Evolutionary conservation across 2,888 invertebrate genomes (phyloP).

Genomic region (Pseudeuparius sepicola): DNA sequence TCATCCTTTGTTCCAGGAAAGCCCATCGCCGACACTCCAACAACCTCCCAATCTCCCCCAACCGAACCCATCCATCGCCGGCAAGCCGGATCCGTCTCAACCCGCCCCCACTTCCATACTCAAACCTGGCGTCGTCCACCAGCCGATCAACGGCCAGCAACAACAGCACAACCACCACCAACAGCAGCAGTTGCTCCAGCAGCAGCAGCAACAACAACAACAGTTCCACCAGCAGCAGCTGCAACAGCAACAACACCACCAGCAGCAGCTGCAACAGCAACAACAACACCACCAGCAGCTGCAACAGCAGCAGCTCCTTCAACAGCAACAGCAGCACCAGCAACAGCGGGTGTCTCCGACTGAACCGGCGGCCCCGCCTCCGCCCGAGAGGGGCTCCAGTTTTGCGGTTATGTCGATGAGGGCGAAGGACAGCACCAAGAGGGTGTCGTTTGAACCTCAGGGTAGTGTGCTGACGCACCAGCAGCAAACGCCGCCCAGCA

Average conservation of each 20-base stretch:
- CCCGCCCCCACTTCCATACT: constrained; percentile 35
- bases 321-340: constrained; percentile 22
- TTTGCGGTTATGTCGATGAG: constrained; percentile 71
- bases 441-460: constrained; percentile 38
- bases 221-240: constrained; percentile 24
- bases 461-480: constrained; percentile 25
- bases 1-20: constrained; percentile 30
- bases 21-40: constrained; percentile 33
- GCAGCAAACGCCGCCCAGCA: constrained; percentile 40
- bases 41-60: too few relatives aligned
- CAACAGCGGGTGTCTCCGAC: constrained; percentile 13
- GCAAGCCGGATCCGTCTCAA: constrained; percentile 30
- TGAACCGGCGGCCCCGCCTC: constrained; percentile 51
- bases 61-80: constrained; percentile 33
- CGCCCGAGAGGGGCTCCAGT: constrained; percentile 82
- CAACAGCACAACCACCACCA: constrained; percentile 27
- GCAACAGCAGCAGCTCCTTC: constrained; percentile 28
- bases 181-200: constrained; percentile 22
- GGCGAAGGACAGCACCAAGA: constrained; percentile 35
- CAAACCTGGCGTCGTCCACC: constrained; percentile 37
- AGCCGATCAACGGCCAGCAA: constrained; percentile 12
- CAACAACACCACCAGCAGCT: constrained; percentile 17
- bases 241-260: constrained; percentile 24
- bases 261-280: constrained; percentile 24
- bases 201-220: constrained; percentile 19